phyloP scores from a whole-genome alignment of 2,113 vertebrate species.

The Acanthisitta chloris region DNA sequence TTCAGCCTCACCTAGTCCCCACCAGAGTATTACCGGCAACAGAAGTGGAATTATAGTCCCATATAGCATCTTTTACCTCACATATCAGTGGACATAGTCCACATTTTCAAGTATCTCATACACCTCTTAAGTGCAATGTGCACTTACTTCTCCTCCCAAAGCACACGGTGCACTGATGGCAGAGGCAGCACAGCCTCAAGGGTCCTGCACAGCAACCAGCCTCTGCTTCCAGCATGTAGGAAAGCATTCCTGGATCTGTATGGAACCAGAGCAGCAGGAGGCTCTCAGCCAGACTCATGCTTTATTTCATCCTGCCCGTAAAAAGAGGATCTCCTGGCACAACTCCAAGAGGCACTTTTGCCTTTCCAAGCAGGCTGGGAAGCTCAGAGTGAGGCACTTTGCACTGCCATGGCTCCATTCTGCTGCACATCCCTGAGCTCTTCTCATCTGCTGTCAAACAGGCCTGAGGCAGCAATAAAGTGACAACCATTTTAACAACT shows the following conservation, averaged over 20 bases:
- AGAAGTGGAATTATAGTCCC: neutral
- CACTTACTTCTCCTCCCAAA: neutral
- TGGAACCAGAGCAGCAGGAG: accelerated
- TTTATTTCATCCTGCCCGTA: neutral
- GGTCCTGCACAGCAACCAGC: accelerated
- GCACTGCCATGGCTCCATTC: accelerated
- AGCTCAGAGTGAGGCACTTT: neutral
- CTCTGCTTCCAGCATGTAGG: neutral
- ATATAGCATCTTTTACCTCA: neutral
- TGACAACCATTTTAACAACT: neutral
- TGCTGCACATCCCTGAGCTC: neutral
- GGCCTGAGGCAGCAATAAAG: neutral
- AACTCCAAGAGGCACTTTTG: neutral
- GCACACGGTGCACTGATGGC: accelerated
- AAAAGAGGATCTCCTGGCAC: neutral
- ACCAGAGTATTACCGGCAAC: accelerated
- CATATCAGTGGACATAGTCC: too few relatives aligned
- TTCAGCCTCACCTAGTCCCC: neutral
- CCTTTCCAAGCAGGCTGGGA: neutral
- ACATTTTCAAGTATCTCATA: neutral
- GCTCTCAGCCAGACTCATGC: neutral
- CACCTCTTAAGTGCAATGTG: neutral
- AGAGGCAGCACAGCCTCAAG: neutral
- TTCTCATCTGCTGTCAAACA: neutral
- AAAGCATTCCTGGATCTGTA: accelerated